Percentiles rank a stretch among this genome's conserved stretches.
Conservation (phyloP, 2,888 invertebrate species). For the Mesorhabditis spiculigera region DNA sequence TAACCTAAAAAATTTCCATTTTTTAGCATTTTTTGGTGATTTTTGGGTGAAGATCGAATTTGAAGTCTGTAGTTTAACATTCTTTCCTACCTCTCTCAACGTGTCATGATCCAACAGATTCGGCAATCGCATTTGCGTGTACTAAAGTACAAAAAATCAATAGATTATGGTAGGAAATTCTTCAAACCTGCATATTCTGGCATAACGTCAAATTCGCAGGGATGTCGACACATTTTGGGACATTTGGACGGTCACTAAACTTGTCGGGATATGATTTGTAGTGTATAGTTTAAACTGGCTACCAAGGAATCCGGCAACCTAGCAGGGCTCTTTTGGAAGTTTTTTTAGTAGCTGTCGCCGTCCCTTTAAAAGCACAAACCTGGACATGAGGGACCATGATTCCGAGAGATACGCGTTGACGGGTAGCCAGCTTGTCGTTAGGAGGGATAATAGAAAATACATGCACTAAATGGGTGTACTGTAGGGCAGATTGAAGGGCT, state of each 20-base stretch:
- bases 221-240: slow-evolving; percentile 66
- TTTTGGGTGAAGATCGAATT: too few relatives aligned
- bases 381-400: slow-evolving; percentile 42
- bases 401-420: slow-evolving; percentile 33
- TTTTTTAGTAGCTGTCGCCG: background rate
- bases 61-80: background rate
- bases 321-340: background rate
- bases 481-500: too few relatives aligned
- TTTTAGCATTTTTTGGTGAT: background rate
- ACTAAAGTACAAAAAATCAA: slow-evolving; percentile 61
- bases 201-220: slow-evolving; percentile 68
- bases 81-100: slow-evolving; percentile 66
- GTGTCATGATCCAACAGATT: slow-evolving; percentile 70
- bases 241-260: slow-evolving; percentile 20
- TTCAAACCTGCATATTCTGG: slow-evolving; percentile 65
- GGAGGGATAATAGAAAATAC: background rate
- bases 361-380: slow-evolving; percentile 10
- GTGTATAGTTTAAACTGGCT: background rate
- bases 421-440: background rate
- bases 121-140: slow-evolving; percentile 68
- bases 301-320: background rate
- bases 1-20: slow-evolving; percentile 20
- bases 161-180: too few relatives aligned
- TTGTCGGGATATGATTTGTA: background rate
- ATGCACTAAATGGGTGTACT: background rate